These are phyloP conservation scores for Gila orcuttii DNA, from an alignment of 2,113 vertebrate species.

Conservation along the genomic window DNA sequence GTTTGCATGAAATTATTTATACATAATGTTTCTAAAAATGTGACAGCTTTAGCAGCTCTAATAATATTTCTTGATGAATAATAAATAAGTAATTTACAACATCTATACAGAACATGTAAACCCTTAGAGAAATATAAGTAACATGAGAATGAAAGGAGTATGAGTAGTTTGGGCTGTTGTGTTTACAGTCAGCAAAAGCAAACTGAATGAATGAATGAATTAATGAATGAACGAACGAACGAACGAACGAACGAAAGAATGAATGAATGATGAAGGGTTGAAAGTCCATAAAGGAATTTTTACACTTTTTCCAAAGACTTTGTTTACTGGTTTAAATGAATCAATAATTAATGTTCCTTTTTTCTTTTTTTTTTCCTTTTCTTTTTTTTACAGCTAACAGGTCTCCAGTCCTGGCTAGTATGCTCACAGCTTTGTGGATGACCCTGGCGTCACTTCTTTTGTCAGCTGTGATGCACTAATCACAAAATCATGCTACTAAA, in stretches of 20 bases:
- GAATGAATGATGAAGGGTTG: too few relatives aligned
- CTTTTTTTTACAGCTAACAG: neutral
- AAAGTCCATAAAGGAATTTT: neutral
- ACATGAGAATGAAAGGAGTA: neutral
- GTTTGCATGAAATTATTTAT: neutral
- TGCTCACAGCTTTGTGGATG: constrained; percentile 20
- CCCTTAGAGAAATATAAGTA: neutral
- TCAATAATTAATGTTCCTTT: neutral
- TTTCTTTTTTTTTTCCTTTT: neutral
- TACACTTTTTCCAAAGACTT: neutral
- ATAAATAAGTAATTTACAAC: too few relatives aligned
- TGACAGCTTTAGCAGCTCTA: neutral
- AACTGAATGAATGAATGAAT: too few relatives aligned
- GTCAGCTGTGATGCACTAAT: constrained; percentile 25
- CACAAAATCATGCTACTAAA: neutral
- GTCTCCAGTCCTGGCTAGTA: constrained; percentile 12
- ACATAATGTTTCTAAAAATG: neutral
- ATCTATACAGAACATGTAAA: neutral
- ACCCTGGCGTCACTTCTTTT: constrained; percentile 2
- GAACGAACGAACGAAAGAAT: too few relatives aligned
- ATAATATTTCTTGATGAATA: neutral
- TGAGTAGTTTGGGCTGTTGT: neutral
- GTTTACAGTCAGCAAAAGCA: neutral
- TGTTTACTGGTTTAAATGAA: too few relatives aligned
- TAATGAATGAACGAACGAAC: too few relatives aligned